Evolutionary conservation across 2,888 invertebrate genomes (phyloP), one percentile per base, ranked within the genome.

Genomic region (Hirtodrosophila alboralis): DNA sequence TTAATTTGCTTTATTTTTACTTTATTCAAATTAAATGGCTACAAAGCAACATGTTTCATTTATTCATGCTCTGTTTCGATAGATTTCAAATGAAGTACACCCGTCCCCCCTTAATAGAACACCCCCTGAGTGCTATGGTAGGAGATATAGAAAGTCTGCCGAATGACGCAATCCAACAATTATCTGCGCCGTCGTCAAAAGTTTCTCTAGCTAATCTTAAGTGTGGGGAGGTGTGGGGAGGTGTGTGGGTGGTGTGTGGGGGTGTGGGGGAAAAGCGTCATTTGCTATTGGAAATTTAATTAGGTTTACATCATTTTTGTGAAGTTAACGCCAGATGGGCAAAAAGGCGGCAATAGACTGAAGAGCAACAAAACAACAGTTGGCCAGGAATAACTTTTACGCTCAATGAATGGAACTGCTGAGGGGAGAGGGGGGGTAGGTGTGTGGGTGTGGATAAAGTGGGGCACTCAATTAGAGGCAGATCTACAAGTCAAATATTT

Each of bases 401-500:
- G 31, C 48, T 48, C 54, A 30, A 31, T 43, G 41, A 64, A 4
- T 34, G 30, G 53, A 8, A 23, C 14, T 30, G 36, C 8, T 31
- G 33, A 21, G 30, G 52, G 10, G 9, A 27, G 7, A 9, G 2
- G 3, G 26, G 12, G 9, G 26, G 9, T 12, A 16, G 18, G 10
- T 5, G 7, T 6, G 27, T 9, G 12, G 27, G 7, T 54, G 23
- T 23, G 38, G 36, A 38, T 8, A 14, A 36, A 8, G 37, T n/a
- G 48, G 56, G 37, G 10, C 44, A 81, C 75, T 84, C 85, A 86
- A 86, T 79, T 86, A 84, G 79, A 84, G 75, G 53, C 59, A 51
- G 85, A 86, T 84, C 85, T 84, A 86, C 87, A 79, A 80, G 85
- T 84, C 79, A 80, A 80, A 80, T 80, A 80, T 86, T 80, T 70